phyloP scores from a whole-genome alignment of 2,113 vertebrate species.

The Illadopsis cleaveri region DNA sequence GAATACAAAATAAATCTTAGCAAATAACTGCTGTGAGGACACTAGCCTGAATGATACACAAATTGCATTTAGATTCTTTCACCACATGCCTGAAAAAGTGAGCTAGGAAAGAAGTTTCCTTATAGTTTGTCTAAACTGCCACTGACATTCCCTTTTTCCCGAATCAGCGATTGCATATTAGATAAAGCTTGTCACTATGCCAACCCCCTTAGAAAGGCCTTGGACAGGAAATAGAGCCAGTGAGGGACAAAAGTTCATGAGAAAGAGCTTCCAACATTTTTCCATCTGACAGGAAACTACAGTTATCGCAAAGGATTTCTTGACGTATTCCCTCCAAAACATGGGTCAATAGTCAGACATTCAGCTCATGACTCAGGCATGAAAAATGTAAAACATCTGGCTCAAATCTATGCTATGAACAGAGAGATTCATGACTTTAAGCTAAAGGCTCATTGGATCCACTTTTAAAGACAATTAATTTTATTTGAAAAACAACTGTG shows the following conservation, averaged over 20 bases:
- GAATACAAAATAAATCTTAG: neutral
- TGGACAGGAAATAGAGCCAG: constrained; percentile 7
- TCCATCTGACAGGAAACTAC: constrained; percentile 49
- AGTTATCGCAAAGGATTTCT: constrained; percentile 25
- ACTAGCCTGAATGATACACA: neutral
- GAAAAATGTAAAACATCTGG: constrained; percentile 53
- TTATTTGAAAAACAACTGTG: neutral
- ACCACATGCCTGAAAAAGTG: neutral
- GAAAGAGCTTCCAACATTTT: constrained; percentile 42
- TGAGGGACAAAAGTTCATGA: constrained; percentile 20
- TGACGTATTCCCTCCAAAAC: neutral
- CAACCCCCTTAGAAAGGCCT: neutral
- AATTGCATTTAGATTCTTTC: neutral
- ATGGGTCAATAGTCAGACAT: neutral
- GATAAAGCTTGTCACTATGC: neutral
- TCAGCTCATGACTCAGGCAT: constrained; percentile 19
- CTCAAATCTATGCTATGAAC: neutral
- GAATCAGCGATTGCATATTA: neutral
- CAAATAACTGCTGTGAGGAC: neutral
- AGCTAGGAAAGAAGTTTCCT: neutral
- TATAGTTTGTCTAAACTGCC: neutral
- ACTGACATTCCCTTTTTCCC: neutral
- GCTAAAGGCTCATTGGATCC: neutral
- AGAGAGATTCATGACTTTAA: neutral
- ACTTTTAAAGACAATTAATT: neutral